phyloP scores from a whole-genome alignment of 2,888 invertebrate genomes.

The Cephus spinipes region DNA sequence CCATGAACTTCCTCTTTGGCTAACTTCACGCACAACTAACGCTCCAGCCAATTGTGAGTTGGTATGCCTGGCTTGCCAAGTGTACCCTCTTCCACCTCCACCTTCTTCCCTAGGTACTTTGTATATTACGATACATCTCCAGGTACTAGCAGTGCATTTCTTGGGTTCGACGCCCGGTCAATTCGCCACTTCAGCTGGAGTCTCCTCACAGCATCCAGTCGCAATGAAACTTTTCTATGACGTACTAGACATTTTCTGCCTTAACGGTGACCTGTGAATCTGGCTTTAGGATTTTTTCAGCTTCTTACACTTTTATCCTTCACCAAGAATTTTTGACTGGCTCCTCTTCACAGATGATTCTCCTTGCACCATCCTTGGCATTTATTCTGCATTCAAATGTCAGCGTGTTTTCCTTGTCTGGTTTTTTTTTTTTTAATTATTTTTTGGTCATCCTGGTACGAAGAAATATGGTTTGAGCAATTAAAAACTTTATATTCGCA shows the following conservation, averaged over 20 bases:
- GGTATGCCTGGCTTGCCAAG: neutral
- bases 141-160: slow-evolving; percentile 43
- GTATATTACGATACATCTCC: slow-evolving; percentile 15
- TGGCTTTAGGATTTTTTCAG: neutral
- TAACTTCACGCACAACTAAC: neutral
- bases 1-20: neutral
- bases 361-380: too few relatives aligned
- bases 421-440: too few relatives aligned
- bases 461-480: too few relatives aligned
- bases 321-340: neutral
- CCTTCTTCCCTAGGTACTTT: slow-evolving; percentile 11
- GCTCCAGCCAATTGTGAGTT: neutral
- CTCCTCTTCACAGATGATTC: too few relatives aligned
- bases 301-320: neutral
- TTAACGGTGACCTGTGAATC: neutral
- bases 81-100: neutral
- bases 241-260: neutral
- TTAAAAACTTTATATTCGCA: too few relatives aligned
- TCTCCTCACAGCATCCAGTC: slow-evolving; percentile 6
- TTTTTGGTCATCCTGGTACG: too few relatives aligned
- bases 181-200: slow-evolving; percentile 40
- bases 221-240: neutral
- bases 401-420: too few relatives aligned
- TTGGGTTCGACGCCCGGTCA: slow-evolving; percentile 65
- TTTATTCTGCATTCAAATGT: too few relatives aligned